These are phyloP conservation scores for Ophion slaviceki DNA, from an alignment of 2,888 invertebrate species.

Conservation along the genomic window DNA sequence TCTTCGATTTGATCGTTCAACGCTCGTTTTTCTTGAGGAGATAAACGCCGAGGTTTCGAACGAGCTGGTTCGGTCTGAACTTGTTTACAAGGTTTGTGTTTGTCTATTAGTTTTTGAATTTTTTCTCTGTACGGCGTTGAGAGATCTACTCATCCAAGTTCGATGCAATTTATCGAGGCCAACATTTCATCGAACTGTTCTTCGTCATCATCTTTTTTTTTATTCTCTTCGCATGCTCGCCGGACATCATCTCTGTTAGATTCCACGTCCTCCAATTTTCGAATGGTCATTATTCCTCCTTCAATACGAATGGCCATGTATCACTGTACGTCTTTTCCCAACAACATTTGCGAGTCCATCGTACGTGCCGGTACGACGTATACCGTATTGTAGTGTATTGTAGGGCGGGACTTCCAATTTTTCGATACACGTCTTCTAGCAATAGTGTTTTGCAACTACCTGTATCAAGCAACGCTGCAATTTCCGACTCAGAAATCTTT, in stretches of 20 bases:
- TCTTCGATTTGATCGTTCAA: constrained; percentile 67
- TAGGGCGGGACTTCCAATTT: constrained; percentile 51
- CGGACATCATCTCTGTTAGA: background rate
- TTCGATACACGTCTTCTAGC: constrained; percentile 45
- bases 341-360: constrained; percentile 32
- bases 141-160: background rate
- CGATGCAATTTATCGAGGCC: constrained; percentile 17
- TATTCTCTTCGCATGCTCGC: background rate
- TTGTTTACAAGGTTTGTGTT: constrained; percentile 50
- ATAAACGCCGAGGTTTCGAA: constrained; percentile 41
- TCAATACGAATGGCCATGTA: constrained; percentile 30
- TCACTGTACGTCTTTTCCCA: constrained; percentile 43
- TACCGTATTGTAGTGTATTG: background rate
- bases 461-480: constrained; percentile 58
- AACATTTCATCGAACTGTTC: background rate
- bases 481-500: constrained; percentile 11
- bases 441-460: constrained; percentile 57
- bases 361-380: constrained; percentile 31
- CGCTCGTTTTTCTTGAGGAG: constrained; percentile 59
- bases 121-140: background rate
- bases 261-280: background rate
- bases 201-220: background rate
- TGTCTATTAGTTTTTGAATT: constrained; percentile 41
- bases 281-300: constrained; percentile 30
- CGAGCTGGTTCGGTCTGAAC: constrained; percentile 59